These are phyloP conservation scores for Oscheius sp. DNA, from an alignment of 2,888 invertebrate species.

Conservation along the genomic window DNA sequence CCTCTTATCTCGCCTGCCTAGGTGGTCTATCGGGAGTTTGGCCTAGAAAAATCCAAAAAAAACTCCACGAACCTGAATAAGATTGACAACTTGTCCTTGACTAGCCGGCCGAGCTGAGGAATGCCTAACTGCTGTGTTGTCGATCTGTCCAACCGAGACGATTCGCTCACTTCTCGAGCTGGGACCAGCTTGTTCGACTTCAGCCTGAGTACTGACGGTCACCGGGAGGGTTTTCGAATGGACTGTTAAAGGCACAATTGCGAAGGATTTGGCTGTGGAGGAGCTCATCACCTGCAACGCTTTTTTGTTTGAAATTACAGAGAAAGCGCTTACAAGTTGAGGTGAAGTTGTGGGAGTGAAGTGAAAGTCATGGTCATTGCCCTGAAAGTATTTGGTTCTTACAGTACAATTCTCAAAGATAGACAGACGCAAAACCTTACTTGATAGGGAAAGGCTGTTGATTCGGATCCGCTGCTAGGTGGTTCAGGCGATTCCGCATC, in stretches of 20 bases:
- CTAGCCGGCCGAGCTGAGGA: constrained; percentile 18
- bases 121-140: not conserved
- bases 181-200: constrained; percentile 8
- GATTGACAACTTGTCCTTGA: constrained; percentile 48
- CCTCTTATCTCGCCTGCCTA: too few species aligned
- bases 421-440: too few species aligned
- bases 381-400: too few species aligned
- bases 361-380: constrained; percentile 36
- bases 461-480: constrained; percentile 28
- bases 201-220: constrained; percentile 2
- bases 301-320: not conserved
- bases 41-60: too few species aligned
- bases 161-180: constrained; percentile 17
- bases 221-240: constrained; percentile 36
- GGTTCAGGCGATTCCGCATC: constrained; percentile 31
- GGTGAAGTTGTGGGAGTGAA: constrained; percentile 22
- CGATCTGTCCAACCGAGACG: constrained; percentile 5
- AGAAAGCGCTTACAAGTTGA: constrained; percentile 1
- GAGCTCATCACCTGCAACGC: constrained; percentile 55
- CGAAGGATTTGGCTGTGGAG: constrained; percentile 52
- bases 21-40: too few species aligned
- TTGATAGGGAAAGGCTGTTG: constrained; percentile 41
- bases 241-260: constrained; percentile 63
- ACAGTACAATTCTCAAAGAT: too few species aligned
- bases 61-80: constrained; percentile 49